Percentiles rank a stretch among this genome's conserved stretches.
phyloP scores from a whole-genome alignment of 2,888 invertebrate genomes.

The Helobdella robusta region DNA sequence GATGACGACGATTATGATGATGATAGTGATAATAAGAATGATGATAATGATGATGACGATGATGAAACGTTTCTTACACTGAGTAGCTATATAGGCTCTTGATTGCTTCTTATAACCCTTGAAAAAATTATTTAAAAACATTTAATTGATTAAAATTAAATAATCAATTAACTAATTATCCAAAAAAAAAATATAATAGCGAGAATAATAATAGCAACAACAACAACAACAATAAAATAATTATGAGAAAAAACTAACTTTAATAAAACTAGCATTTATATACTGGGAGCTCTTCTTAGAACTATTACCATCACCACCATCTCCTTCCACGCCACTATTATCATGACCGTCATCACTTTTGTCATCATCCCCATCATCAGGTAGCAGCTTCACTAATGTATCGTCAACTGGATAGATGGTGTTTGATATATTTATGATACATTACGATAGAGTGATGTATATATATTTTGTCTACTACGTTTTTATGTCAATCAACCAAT shows the following conservation, averaged over 20 bases:
- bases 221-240: not conserved
- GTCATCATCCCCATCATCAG: not conserved
- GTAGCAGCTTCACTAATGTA: not conserved
- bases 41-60: not conserved
- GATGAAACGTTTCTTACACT: not conserved
- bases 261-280: slow-evolving; percentile 14
- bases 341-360: too few relatives aligned
- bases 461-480: not conserved
- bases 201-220: not conserved
- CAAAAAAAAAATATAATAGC: too few relatives aligned
- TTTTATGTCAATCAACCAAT: too few relatives aligned
- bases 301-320: too few relatives aligned
- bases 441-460: not conserved
- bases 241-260: not conserved
- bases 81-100: slow-evolving; percentile 8
- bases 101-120: not conserved
- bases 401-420: slow-evolving; percentile 4
- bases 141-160: too few relatives aligned
- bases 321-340: too few relatives aligned
- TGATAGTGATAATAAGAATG: not conserved
- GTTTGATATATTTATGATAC: too few relatives aligned
- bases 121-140: too few relatives aligned
- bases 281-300: too few relatives aligned
- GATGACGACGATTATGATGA: not conserved
- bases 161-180: too few relatives aligned